phyloP scores from a whole-genome alignment of 2,797 vertebrate species.

The Streptopelia turtur region DNA sequence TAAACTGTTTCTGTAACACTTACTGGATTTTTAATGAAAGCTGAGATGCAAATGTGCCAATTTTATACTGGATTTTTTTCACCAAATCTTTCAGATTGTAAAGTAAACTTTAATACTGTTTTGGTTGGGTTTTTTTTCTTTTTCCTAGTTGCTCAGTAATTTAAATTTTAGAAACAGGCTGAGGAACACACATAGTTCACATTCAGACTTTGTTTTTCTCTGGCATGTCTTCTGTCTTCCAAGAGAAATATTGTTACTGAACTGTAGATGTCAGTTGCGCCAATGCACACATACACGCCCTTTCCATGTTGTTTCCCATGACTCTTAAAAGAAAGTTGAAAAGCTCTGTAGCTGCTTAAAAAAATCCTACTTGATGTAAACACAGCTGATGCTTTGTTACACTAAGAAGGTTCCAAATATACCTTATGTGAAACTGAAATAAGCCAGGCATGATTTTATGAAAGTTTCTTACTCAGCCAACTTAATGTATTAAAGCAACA shows the following conservation, averaged over 20 bases:
- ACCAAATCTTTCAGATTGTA: not conserved
- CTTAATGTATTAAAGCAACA: not conserved
- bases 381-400: not conserved
- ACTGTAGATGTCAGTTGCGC: conserved; percentile 38
- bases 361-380: not conserved
- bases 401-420: not conserved
- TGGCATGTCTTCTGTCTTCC: conserved; percentile 2
- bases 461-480: not conserved
- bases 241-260: not conserved
- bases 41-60: not conserved
- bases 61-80: not conserved
- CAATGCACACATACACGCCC: conserved; percentile 67
- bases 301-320: conserved; percentile 37
- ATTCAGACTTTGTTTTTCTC: not conserved
- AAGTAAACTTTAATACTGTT: not conserved
- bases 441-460: not conserved
- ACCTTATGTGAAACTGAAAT: not conserved
- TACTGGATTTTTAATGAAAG: not conserved
- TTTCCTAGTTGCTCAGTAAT: not conserved
- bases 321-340: conserved; percentile 39
- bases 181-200: not conserved
- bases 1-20: not conserved
- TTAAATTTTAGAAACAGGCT: not conserved
- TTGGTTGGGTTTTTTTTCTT: fast-evolving
- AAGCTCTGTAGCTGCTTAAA: conserved; percentile 19